Conservation (phyloP, 2,888 invertebrate species). For the Apodemia zela region DNA sequence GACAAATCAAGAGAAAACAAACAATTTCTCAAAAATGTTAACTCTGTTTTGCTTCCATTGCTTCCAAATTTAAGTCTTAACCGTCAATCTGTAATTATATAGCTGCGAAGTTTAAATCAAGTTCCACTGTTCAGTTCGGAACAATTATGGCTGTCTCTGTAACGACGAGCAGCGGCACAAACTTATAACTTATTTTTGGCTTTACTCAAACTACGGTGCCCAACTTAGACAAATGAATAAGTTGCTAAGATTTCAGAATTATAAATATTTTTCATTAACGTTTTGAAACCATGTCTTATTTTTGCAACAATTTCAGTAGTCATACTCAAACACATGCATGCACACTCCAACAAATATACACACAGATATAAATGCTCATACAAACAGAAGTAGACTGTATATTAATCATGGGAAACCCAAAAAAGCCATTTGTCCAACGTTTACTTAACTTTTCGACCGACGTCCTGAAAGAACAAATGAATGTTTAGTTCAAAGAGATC, state of each 20-base stretch:
- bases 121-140: constrained; percentile 29
- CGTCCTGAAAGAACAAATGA: too few species aligned
- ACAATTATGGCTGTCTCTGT: constrained; percentile 30
- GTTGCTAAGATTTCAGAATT: constrained; percentile 4
- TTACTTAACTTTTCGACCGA: too few species aligned
- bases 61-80: background rate
- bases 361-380: too few species aligned
- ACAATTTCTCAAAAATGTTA: background rate
- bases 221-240: background rate
- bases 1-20: background rate
- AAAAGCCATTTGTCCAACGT: too few species aligned
- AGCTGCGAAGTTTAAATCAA: constrained; percentile 31
- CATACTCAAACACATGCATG: background rate
- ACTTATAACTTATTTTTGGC: constrained; percentile 21
- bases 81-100: constrained; percentile 14
- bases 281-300: background rate
- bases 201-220: constrained; percentile 6
- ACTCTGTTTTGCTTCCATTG: background rate
- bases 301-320: background rate
- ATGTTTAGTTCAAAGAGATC: too few species aligned
- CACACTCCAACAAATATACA: too few species aligned
- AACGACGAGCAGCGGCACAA: constrained; percentile 17
- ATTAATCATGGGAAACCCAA: too few species aligned
- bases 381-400: too few species aligned
- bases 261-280: background rate